phyloP scores from a whole-genome alignment of 2,113 vertebrate genomes.

The Macrotis lagotis region DNA sequence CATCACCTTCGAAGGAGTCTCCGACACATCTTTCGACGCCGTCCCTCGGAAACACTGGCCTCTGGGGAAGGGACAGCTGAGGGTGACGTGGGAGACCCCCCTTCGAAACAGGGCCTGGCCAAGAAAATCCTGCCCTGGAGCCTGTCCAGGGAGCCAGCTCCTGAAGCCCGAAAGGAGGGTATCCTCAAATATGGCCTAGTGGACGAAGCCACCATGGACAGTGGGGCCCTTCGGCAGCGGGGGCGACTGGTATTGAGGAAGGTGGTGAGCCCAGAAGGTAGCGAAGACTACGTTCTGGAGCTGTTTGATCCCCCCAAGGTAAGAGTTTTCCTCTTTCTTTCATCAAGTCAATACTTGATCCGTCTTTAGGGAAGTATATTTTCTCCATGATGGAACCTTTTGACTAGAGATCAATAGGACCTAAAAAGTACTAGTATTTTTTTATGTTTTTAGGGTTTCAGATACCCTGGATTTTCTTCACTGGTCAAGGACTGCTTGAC shows the following conservation, averaged over 20 bases:
- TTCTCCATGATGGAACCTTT: neutral
- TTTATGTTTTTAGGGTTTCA: neutral
- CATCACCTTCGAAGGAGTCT: constrained; percentile 89
- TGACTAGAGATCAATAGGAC: neutral
- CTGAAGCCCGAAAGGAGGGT: constrained; percentile 90
- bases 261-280: constrained; percentile 68
- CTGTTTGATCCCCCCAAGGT: constrained; percentile 98
- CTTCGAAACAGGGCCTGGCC: constrained; percentile 75
- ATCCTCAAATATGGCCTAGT: constrained; percentile 92
- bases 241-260: constrained; percentile 92
- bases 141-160: constrained; percentile 81
- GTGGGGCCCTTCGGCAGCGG: constrained; percentile 91
- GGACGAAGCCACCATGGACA: constrained; percentile 93
- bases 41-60: constrained; percentile 79
- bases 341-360: neutral
- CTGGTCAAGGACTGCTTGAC: too few relatives aligned
- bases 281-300: constrained; percentile 88
- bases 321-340: constrained; percentile 49
- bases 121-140: constrained; percentile 86
- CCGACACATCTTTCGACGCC: constrained; percentile 88
- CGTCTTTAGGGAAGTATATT: neutral
- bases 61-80: constrained; percentile 66
- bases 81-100: constrained; percentile 56
- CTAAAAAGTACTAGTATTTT: neutral
- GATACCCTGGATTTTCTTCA: neutral